Conservation (phyloP, 30 jellyfish, hydroid and myxozoan species). For the Hydractinia symbiolongicarpus region DNA sequence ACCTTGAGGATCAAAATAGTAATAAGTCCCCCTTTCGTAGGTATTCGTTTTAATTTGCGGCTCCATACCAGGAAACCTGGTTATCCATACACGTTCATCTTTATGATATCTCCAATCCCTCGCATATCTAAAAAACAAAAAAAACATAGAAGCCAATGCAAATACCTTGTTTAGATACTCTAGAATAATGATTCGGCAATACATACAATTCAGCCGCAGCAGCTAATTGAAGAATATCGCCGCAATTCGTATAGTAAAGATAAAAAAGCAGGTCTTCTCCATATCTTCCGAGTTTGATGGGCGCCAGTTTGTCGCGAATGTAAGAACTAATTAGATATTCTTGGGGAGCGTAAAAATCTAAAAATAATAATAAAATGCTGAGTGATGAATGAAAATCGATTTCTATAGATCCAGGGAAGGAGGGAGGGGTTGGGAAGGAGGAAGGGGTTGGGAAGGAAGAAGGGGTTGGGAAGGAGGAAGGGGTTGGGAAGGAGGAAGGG, state of each 20-base stretch:
- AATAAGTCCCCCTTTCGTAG: slow-evolving; percentile 93
- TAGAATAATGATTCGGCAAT: not conserved
- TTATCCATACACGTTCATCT: slow-evolving; percentile 94
- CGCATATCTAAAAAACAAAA: slow-evolving; percentile 45
- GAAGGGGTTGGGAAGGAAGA: too few species aligned
- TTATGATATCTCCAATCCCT: slow-evolving; percentile 97
- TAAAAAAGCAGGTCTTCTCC: slow-evolving; percentile 87
- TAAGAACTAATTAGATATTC: slow-evolving; percentile 74
- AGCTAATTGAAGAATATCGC: slow-evolving; percentile 91
- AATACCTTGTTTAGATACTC: not conserved
- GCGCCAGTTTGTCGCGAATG: slow-evolving; percentile 89
- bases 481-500: too few species aligned
- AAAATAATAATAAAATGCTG: not conserved
- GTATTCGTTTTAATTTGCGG: slow-evolving; percentile 91
- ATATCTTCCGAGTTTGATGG: slow-evolving; percentile 76
- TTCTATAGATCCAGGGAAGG: too few species aligned
- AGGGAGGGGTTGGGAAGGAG: too few species aligned
- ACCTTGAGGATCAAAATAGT: slow-evolving; percentile 84
- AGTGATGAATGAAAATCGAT: not conserved
- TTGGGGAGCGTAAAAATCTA: slow-evolving; percentile 90
- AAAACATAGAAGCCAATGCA: not conserved
- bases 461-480: too few species aligned
- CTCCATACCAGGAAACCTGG: slow-evolving; percentile 98
- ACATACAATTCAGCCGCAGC: slow-evolving; percentile 98
- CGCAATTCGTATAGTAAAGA: slow-evolving; percentile 85